These are phyloP conservation scores for Heliocidaris tuberculata DNA, from an alignment of 35 echinoderm and acorn worm genomes.

Conservation along the genomic window DNA sequence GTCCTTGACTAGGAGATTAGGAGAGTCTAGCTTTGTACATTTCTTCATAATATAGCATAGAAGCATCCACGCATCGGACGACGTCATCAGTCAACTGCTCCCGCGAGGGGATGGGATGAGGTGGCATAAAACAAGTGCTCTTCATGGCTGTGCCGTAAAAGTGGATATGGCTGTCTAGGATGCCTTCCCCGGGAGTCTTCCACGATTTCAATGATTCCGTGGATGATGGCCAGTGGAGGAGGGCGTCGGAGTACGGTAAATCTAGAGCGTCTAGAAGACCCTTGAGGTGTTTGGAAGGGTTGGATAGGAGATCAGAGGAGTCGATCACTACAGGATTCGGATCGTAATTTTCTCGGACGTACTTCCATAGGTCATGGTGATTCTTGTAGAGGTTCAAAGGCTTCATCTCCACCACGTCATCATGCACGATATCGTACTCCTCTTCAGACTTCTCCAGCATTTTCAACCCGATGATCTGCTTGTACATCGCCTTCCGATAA, in stretches of 20 bases:
- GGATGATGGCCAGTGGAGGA: constrained; percentile 6
- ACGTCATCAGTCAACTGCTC: neutral
- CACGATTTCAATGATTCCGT: neutral
- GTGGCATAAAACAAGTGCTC: neutral
- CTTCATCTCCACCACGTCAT: neutral
- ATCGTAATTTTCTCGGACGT: constrained; percentile 34
- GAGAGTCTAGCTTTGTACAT: neutral
- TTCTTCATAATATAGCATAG: neutral
- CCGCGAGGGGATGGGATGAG: neutral
- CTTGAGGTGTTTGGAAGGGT: neutral
- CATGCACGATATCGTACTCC: neutral
- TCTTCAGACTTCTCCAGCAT: neutral
- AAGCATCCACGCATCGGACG: neutral
- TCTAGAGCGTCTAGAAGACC: neutral
- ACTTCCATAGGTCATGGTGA: neutral
- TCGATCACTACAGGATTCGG: constrained; percentile 49
- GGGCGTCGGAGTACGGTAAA: constrained; percentile 10
- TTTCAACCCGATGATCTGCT: neutral
- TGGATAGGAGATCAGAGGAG: constrained; percentile 13
- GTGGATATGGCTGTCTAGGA: neutral
- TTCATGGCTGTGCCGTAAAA: neutral
- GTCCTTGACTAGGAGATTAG: no score
- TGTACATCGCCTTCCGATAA: constrained; percentile 29
- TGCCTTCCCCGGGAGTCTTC: neutral
- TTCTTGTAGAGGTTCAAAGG: neutral